phyloP scores from a whole-genome alignment of 2,797 vertebrate genomes.

The Pelobates cultripes region DNA sequence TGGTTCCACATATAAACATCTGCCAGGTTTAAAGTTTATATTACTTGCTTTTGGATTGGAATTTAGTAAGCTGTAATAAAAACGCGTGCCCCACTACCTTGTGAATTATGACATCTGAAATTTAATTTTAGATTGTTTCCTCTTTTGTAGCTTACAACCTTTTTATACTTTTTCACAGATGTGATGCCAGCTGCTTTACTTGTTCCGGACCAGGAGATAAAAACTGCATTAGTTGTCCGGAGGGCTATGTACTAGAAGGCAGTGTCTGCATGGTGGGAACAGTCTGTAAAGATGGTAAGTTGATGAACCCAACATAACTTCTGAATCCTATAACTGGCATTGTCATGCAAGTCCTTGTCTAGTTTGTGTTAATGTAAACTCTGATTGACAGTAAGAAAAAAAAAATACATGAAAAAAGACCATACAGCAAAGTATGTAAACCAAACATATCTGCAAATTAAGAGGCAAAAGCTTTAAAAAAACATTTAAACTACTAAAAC shows the following conservation, averaged over 20 bases:
- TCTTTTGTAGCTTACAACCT: neutral
- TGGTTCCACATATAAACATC: neutral
- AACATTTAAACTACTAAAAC: no score
- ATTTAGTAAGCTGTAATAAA: neutral
- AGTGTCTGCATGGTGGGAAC: slow-evolving; percentile 90
- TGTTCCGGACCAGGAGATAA: slow-evolving; percentile 90
- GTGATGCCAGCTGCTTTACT: slow-evolving; percentile 89
- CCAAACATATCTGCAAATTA: no score
- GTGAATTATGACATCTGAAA: no score
- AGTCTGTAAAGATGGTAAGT: slow-evolving; percentile 99
- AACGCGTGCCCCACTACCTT: neutral
- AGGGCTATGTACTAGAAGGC: slow-evolving; percentile 89
- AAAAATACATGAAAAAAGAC: no score
- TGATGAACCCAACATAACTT: neutral
- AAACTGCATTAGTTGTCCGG: slow-evolving; percentile 92
- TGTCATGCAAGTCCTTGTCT: no score
- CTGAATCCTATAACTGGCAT: neutral
- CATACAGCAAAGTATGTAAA: no score
- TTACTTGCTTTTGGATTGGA: neutral
- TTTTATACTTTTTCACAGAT: slow-evolving; percentile 73
- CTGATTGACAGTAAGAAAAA: no score
- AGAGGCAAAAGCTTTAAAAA: neutral
- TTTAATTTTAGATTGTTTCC: neutral
- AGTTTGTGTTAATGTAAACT: no score
- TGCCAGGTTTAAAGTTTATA: neutral